A percentile compares a stretch with the other conserved stretches of the same genome.
phyloP scores from a whole-genome alignment of 2,797 vertebrate genomes.

The Hydrocynus forskahlii region DNA sequence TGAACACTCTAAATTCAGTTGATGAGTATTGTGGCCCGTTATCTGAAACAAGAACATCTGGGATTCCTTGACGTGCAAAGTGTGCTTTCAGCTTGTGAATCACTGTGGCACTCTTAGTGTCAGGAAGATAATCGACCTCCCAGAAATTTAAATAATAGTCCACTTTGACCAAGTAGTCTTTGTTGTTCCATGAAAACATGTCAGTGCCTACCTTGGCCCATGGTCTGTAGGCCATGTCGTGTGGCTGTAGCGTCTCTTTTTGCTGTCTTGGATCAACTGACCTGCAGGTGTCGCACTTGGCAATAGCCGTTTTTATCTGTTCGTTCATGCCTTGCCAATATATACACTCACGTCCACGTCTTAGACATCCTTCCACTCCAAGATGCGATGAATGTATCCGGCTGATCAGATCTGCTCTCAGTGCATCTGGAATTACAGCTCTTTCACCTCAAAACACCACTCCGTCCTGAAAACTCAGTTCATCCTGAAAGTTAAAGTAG shows the following conservation, averaged over 20 bases:
- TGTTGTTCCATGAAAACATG: slow-evolving; percentile 33
- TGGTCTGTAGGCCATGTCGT: slow-evolving; percentile 19
- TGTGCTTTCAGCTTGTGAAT: slow-evolving; percentile 28
- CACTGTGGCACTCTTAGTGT: slow-evolving; percentile 32
- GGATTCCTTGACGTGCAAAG: slow-evolving; percentile 7
- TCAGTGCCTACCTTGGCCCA: slow-evolving; percentile 49
- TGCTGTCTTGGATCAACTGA: slow-evolving; percentile 32
- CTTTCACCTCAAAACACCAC: slow-evolving; percentile 43
- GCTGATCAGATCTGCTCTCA: slow-evolving; percentile 9
- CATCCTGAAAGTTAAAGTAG: slow-evolving; percentile 28
- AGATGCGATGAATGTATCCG: slow-evolving; percentile 23
- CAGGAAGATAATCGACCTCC: slow-evolving; percentile 22
- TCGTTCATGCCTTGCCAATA: slow-evolving; percentile 44
- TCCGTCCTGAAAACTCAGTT: slow-evolving; percentile 34
- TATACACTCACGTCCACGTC: slow-evolving; percentile 39
- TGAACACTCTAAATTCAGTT: not conserved
- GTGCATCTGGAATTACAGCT: slow-evolving; percentile 19
- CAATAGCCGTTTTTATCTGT: slow-evolving; percentile 29
- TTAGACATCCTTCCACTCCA: slow-evolving; percentile 36
- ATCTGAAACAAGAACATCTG: not conserved
- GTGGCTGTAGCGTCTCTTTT: slow-evolving; percentile 40
- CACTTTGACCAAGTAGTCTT: slow-evolving; percentile 33
- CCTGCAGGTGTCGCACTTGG: slow-evolving; percentile 35
- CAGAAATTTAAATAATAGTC: slow-evolving; percentile 40
- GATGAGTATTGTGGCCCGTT: not conserved